Evolutionary conservation across 1,140 invertebrate genomes (phyloP), one percentile per base, ranked within the genome.

Genomic region (Oncopodura yosiiana): DNA sequence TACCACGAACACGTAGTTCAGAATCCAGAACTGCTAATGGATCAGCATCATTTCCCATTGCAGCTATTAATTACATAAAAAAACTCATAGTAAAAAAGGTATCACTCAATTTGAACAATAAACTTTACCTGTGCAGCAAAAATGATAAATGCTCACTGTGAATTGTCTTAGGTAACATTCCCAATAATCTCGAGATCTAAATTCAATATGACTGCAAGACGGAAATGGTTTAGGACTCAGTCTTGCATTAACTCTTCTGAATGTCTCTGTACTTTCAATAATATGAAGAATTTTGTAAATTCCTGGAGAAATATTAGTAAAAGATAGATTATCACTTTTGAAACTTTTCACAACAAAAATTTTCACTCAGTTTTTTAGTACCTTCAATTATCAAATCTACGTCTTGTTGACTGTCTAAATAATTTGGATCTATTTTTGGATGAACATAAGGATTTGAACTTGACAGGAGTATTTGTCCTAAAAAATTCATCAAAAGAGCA

Each of bases 21-120:
- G 67, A 61, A 55, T 74, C 72, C 3, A 74, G 66, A 8, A 76
- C 73, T 18, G 71, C 57, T 2, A 51, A 58, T 8, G 56, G 45
- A 44, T 72, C 69, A 1, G 41, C 44, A 0, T n/a, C 19, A 2
- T 38, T 24, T 11, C 72, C 73, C 72, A 74, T 74, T n/a, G n/a
- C n/a, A n/a, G n/a, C n/a, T n/a, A n/a, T n/a, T n/a, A n/a, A n/a
- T n/a, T n/a, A n/a, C n/a, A n/a, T n/a, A n/a, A n/a, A n/a, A n/a
- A n/a, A n/a, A n/a, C n/a, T 41, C 19, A 12, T 41, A 41, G 8
- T 41, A 6, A 11, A 11, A 41, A 41, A 11, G 6, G 8, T 41
- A 12, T 14, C 6, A 9, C 32, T 34, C 32, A n/a, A 9, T 34
- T n/a, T 34, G n/a, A 34, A 34, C 8, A n/a, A 34, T 9, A 9